Evolutionary conservation across 1,140 invertebrate genomes (phyloP).

Genomic region (Oryctes rhinoceros): DNA sequence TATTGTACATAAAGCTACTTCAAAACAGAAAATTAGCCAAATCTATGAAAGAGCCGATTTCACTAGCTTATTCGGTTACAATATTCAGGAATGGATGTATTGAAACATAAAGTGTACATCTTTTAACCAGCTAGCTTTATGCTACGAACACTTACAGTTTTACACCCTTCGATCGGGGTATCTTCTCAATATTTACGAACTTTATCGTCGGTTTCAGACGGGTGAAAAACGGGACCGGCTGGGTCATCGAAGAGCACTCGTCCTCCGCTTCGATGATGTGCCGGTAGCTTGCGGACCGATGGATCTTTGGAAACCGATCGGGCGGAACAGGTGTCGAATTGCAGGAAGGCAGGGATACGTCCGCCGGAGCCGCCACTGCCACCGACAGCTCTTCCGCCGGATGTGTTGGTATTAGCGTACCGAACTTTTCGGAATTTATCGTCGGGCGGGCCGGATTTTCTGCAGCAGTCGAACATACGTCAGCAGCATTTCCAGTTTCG

Average conservation of each 20-base stretch:
- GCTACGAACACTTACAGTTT: slow-evolving; percentile 54
- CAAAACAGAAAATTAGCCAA: too few relatives aligned
- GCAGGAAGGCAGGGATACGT: slow-evolving; percentile 59
- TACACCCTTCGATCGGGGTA: slow-evolving; percentile 55
- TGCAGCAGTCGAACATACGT: slow-evolving; percentile 68
- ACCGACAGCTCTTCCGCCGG: slow-evolving; percentile 49
- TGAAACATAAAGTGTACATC: neutral
- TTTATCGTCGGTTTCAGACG: slow-evolving; percentile 64
- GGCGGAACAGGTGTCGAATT: slow-evolving; percentile 45
- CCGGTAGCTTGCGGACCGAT: slow-evolving; percentile 65
- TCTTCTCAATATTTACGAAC: slow-evolving; percentile 58
- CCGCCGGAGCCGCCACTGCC: slow-evolving; percentile 59
- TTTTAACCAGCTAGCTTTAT: neutral
- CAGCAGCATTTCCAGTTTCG: slow-evolving; percentile 69
- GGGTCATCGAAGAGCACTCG: slow-evolving; percentile 60
- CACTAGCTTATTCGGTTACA: too few relatives aligned
- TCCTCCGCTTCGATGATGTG: slow-evolving; percentile 62
- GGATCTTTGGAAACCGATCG: slow-evolving; percentile 64
- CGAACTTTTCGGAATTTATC: slow-evolving; percentile 37
- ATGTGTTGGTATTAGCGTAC: slow-evolving; percentile 43
- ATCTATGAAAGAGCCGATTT: too few relatives aligned
- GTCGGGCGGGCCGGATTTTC: slow-evolving; percentile 47
- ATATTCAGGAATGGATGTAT: too few relatives aligned
- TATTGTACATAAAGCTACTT: too few relatives aligned
- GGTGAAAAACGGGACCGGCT: slow-evolving; percentile 65